Percentiles rank a stretch among this genome's conserved stretches.
phyloP scores from a whole-genome alignment of 2,113 vertebrate species.

The Erythrolamprus reginae region DNA sequence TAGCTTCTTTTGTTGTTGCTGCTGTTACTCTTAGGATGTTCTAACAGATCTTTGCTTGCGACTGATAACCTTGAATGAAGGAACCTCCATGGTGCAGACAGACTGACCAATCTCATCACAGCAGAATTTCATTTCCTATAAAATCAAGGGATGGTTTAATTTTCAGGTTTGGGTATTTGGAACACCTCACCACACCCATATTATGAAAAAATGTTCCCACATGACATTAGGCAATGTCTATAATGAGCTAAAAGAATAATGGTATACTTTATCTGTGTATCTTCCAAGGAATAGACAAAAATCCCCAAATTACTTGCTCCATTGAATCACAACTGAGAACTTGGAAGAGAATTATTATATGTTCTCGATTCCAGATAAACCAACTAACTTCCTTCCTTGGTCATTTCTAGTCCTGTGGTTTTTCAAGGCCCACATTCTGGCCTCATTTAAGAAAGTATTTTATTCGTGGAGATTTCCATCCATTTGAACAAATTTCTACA shows the following conservation, averaged over 20 bases:
- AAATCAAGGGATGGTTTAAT: neutral
- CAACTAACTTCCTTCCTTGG: slow-evolving; percentile 60
- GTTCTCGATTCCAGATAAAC: slow-evolving; percentile 60
- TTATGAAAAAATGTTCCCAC: neutral
- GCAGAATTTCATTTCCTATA: neutral
- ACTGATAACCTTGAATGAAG: neutral
- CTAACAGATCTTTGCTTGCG: neutral
- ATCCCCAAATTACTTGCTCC: slow-evolving; percentile 6
- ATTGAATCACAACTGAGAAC: slow-evolving; percentile 27
- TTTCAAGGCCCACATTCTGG: slow-evolving; percentile 21
- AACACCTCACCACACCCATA: neutral
- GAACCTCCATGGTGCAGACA: neutral
- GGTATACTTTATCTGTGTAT: neutral
- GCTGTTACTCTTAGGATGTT: neutral
- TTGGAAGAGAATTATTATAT: slow-evolving; percentile 61
- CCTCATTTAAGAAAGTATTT: slow-evolving; percentile 28
- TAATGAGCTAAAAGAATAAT: neutral
- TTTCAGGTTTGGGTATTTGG: neutral
- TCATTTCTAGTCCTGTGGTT: slow-evolving; percentile 41
- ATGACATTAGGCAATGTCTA: neutral
- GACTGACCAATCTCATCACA: neutral
- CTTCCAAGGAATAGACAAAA: slow-evolving; percentile 14
- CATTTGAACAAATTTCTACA: neutral
- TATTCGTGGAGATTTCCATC: slow-evolving; percentile 47
- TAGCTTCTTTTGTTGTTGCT: neutral